Conservation (phyloP, 2,888 invertebrate species). For the Cataglyphis livida region DNA sequence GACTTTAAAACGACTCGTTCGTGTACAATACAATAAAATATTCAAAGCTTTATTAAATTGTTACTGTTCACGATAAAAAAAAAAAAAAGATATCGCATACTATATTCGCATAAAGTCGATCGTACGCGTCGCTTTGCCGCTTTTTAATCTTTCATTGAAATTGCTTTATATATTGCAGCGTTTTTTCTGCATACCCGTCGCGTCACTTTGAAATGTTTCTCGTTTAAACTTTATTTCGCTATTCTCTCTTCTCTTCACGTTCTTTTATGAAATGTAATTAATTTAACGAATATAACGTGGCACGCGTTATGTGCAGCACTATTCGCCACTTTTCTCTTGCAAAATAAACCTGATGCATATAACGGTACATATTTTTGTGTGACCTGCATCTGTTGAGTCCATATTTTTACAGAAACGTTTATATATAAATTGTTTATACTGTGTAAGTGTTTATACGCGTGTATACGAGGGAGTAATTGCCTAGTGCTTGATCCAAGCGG, state of each 20-base stretch:
- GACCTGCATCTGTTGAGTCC: not conserved
- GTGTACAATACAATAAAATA: not conserved
- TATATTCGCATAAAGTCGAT: not conserved
- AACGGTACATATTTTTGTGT: not conserved
- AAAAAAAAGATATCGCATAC: not conserved
- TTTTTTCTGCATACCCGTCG: not conserved
- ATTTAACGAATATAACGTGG: constrained; percentile 32
- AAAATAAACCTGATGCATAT: not conserved
- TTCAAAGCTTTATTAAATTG: not conserved
- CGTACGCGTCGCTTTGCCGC: not conserved
- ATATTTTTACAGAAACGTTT: not conserved
- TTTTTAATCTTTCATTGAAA: constrained; percentile 20
- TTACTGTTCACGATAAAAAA: constrained; percentile 1
- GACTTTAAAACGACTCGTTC: not conserved
- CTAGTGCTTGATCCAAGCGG: not conserved
- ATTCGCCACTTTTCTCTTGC: constrained; percentile 2
- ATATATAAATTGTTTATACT: not conserved
- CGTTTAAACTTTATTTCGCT: constrained; percentile 13
- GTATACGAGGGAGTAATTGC: not conserved
- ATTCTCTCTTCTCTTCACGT: not conserved
- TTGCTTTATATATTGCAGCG: constrained; percentile 4
- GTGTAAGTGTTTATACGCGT: not conserved
- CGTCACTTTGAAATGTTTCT: not conserved
- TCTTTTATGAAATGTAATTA: constrained; percentile 33
- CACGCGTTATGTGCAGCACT: not conserved